Base-by-base conservation (phyloP, 1,140 invertebrate genomes). In the Lordiphosa clarofinis region DNA sequence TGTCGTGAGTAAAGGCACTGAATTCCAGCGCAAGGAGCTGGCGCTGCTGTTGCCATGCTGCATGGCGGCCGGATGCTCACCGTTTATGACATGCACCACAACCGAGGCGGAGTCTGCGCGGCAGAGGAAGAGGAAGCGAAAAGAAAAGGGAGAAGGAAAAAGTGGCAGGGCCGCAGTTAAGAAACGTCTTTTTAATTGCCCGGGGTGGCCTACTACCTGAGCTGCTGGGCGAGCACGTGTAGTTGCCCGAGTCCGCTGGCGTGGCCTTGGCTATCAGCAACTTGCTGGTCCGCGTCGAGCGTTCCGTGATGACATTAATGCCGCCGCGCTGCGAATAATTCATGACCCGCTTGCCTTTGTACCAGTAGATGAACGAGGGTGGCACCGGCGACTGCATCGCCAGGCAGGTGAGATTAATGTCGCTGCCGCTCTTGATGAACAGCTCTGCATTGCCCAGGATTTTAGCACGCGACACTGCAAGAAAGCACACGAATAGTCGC, bases 331-430 rank as follows among this genome's bases (percentile, higher is more conserved):
- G 93, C 46, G 94, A 95, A 90, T 97, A 97, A 91, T 97, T 97
- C 90, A 97, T 95, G 57, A 97, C 95, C 86, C 95, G 92, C 19
- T 93, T 92, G 40, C 95, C 95, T 67, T 95, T 94, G 89, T 97
- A 96, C 96, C 96, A 97, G 90, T 96, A 97, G 88, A 97, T 96
- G 90, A 96, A 97, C 78, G 93, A 93, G 28, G 95, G 96, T 13
- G 95, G 95, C 79, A 96, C 95, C 3, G 96, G 95, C 48, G 95
- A 95, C 88, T 96, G 94, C 74, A 93, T 91, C 5, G 96, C 95
- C 66, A 95, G 92, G 90, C 96, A 97, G 54, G 95, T 97, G 72
- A 97, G 92, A 91, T 96, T 97, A 89, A 97, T 96, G 91, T 96
- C 95, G 73, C 94, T 96, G 42, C 95, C 96, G 75, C 94, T 95